phyloP scores from a whole-genome alignment of 2,113 vertebrate species.

The Lonchura striata region DNA sequence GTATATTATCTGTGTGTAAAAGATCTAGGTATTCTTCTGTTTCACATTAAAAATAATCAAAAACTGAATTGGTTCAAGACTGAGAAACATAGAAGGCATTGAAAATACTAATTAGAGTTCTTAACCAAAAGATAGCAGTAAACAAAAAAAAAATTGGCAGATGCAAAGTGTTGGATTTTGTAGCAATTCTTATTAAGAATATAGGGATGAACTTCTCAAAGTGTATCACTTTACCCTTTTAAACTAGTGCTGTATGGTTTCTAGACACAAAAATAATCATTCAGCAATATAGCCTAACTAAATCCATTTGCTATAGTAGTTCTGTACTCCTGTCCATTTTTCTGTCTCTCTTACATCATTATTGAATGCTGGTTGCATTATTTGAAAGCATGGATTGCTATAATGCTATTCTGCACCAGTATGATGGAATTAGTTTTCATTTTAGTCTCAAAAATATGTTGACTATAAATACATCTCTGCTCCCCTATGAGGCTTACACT shows the following conservation, averaged over 20 bases:
- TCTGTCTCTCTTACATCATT: constrained; percentile 59
- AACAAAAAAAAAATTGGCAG: background rate
- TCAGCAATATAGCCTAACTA: constrained; percentile 29
- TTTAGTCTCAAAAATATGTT: constrained; percentile 67
- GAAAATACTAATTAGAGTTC: constrained; percentile 28
- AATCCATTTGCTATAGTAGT: constrained; percentile 45
- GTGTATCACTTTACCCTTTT: constrained; percentile 13
- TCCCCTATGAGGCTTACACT: constrained; percentile 62
- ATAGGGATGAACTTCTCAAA: background rate
- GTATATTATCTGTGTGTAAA: constrained; percentile 57
- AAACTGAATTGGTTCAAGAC: constrained; percentile 39
- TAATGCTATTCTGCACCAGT: constrained; percentile 34
- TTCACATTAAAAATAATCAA: constrained; percentile 65
- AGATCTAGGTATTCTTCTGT: constrained; percentile 62
- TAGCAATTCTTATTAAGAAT: constrained; percentile 9
- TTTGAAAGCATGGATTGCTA: constrained; percentile 50
- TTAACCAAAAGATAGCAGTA: background rate
- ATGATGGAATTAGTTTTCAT: constrained; percentile 68
- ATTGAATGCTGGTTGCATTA: constrained; percentile 61
- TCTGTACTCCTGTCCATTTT: constrained; percentile 34
- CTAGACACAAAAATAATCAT: constrained; percentile 13
- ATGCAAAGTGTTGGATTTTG: background rate
- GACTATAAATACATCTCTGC: constrained; percentile 68
- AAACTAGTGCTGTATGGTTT: background rate
- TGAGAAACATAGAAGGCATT: background rate